Conservation (phyloP, 2,888 invertebrate genomes). For the Hypomecis punctinalis region DNA sequence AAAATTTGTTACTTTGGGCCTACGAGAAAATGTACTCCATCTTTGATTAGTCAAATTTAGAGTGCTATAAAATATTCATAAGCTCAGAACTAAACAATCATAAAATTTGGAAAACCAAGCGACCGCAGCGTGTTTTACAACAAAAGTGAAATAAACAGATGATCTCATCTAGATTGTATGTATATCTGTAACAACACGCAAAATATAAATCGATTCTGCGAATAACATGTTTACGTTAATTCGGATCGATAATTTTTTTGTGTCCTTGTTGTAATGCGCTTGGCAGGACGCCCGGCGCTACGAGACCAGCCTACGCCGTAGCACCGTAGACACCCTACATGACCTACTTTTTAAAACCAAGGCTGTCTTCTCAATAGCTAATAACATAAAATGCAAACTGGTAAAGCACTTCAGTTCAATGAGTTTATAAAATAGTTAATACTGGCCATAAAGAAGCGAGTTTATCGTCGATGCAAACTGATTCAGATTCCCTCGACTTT, state of each 20-base stretch:
- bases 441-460: conserved; percentile 28
- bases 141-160: conserved; percentile 19
- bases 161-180: conserved; percentile 32
- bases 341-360: conserved; percentile 39
- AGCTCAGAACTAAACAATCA: not conserved
- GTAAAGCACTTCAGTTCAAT: conserved; percentile 20
- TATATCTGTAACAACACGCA: conserved; percentile 15
- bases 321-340: conserved; percentile 34
- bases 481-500: conserved; percentile 56
- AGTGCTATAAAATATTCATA: not conserved
- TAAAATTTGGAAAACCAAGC: conserved; percentile 16
- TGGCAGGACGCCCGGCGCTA: conserved; percentile 38
- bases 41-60: too few relatives aligned
- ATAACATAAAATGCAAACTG: conserved; percentile 18
- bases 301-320: conserved; percentile 45
- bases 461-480: conserved; percentile 31
- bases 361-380: conserved; percentile 25
- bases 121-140: conserved; percentile 22
- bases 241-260: conserved; percentile 18
- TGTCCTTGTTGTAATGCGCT: conserved; percentile 32
- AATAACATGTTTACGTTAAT: conserved; percentile 29
- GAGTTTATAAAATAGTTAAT: conserved; percentile 36
- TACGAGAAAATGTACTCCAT: too few relatives aligned
- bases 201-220: conserved; percentile 25
- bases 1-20: too few relatives aligned